A percentile compares a stretch with the other conserved stretches of the same genome.
Evolutionary conservation across 2,888 invertebrate species (phyloP).

Genomic region (Sympetrum striolatum): DNA sequence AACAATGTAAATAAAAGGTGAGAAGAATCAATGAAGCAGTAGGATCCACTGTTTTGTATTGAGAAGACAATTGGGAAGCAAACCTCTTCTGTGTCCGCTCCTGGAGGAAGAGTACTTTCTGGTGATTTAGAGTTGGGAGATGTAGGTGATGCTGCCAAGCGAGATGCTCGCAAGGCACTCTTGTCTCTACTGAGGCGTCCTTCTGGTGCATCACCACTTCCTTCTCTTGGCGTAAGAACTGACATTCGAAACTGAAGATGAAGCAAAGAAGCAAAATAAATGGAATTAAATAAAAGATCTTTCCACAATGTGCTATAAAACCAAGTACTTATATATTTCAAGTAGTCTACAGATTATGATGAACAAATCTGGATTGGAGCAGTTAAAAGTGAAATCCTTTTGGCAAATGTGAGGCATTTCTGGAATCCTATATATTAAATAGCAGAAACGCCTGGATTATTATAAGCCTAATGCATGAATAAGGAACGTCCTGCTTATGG

Average conservation of each 20-base stretch:
- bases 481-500: too few species aligned
- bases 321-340: neutral
- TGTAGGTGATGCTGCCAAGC: neutral
- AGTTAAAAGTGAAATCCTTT: neutral
- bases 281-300: slow-evolving; percentile 47
- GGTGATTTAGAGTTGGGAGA: slow-evolving; percentile 29
- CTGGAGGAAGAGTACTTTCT: slow-evolving; percentile 21
- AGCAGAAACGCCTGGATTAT: too few species aligned
- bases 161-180: slow-evolving; percentile 37
- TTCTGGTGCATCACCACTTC: slow-evolving; percentile 57
- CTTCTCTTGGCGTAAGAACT: slow-evolving; percentile 72
- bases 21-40: neutral
- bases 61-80: neutral
- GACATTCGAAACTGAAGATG: slow-evolving; percentile 72
- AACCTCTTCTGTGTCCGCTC: slow-evolving; percentile 36
- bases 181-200: slow-evolving; percentile 51
- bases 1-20: neutral
- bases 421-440: too few species aligned
- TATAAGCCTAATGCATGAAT: too few species aligned
- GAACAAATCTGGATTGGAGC: neutral
- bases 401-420: too few species aligned
- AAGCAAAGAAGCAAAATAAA: slow-evolving; percentile 17
- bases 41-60: neutral
- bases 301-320: neutral
- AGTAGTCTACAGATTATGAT: neutral